Conservation (phyloP, 2,797 vertebrate species). For the Sandelia bainsii region DNA sequence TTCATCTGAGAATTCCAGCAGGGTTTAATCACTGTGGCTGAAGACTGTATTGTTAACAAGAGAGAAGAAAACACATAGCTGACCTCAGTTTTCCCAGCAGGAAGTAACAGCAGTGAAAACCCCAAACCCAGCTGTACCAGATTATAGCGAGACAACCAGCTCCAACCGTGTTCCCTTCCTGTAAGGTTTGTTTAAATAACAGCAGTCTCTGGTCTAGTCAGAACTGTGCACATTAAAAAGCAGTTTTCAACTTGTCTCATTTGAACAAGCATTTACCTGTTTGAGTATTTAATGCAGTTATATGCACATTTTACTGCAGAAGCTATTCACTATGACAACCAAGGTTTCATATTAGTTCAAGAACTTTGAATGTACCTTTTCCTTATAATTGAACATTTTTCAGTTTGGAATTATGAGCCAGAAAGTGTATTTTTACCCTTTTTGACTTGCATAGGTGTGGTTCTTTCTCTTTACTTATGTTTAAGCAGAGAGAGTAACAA, state of each 20-base stretch:
- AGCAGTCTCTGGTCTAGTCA: background rate
- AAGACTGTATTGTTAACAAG: conserved; percentile 45
- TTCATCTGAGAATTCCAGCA: conserved; percentile 28
- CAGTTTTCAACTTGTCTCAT: background rate
- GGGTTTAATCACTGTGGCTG: conserved; percentile 40
- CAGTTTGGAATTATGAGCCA: too few relatives aligned
- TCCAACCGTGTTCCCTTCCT: conserved; percentile 18
- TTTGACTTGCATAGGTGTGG: too few relatives aligned
- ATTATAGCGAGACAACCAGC: conserved; percentile 34
- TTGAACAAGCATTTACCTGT: conserved; percentile 1
- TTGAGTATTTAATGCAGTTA: background rate
- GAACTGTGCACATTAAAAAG: background rate
- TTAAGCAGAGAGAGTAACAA: too few relatives aligned
- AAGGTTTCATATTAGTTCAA: background rate
- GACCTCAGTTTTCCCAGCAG: conserved; percentile 56
- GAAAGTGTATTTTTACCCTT: too few relatives aligned
- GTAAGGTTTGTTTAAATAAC: conserved; percentile 4
- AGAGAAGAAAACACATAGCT: conserved; percentile 47
- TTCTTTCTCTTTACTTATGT: too few relatives aligned
- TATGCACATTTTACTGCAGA: background rate
- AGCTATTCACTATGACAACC: background rate
- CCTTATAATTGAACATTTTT: too few relatives aligned
- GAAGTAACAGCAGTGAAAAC: conserved; percentile 43
- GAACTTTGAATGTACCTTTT: too few relatives aligned
- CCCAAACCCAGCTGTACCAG: conserved; percentile 38